These are phyloP conservation scores for Acanthosepion pharaonis DNA, from an alignment of 2,888 invertebrate genomes.

Conservation along the genomic window DNA sequence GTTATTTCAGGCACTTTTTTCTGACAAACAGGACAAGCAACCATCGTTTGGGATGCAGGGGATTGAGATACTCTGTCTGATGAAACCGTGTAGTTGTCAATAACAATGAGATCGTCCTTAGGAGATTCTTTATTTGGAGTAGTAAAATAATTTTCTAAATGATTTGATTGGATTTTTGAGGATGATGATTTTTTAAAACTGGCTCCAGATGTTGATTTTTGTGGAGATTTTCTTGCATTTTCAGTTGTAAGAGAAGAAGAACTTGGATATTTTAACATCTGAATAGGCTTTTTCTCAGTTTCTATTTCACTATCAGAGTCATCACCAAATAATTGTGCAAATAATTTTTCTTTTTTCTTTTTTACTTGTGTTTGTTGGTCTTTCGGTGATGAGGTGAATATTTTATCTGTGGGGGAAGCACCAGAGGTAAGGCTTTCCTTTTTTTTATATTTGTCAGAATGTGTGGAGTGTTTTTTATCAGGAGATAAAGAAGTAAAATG, in stretches of 20 bases:
- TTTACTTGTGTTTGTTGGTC: background rate
- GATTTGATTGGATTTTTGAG: background rate
- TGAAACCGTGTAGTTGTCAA: background rate
- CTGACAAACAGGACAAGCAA: conserved; percentile 65
- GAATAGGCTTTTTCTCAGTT: background rate
- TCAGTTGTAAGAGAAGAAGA: background rate
- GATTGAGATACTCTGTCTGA: background rate
- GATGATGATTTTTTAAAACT: background rate
- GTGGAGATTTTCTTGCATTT: background rate
- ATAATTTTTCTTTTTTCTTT: background rate
- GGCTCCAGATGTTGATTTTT: background rate
- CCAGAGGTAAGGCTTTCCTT: background rate
- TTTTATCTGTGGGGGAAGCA: background rate
- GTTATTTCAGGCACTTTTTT: conserved; percentile 53
- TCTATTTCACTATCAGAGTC: background rate
- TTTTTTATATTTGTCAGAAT: background rate
- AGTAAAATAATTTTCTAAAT: background rate
- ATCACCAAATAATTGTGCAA: background rate
- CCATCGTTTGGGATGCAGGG: background rate
- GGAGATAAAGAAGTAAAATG: background rate
- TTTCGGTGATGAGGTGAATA: background rate
- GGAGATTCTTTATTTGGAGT: background rate
- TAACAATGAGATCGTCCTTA: background rate
- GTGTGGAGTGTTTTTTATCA: background rate
- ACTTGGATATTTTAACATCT: background rate